Base-by-base conservation (phyloP, 2,113 vertebrate genomes). In the Triplophysa tibetana region DNA sequence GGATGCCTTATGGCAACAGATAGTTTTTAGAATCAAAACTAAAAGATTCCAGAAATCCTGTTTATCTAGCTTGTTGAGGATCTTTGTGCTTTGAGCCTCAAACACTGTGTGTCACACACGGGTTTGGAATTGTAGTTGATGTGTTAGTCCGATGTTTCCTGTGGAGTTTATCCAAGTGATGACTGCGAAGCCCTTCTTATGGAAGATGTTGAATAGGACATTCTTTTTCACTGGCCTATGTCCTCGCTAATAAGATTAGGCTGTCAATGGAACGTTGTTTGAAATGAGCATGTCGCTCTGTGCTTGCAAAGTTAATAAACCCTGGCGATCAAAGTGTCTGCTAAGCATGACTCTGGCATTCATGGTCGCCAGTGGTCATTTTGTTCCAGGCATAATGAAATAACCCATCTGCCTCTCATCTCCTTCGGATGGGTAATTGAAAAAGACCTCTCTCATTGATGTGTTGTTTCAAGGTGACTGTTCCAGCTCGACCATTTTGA, bases 181-280 rank as follows among this genome's bases (percentile, higher is more conserved):
- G 21, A 16, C 10, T 50, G 26, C 21, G 1, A 16, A 72, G 72
- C 63, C 56, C 70, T 62, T 21, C 56, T 9, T 60, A n/a, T 19
- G 14, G 29, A 38, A 26, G 33, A 69, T 73, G 68, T 52, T 73
- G 54, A 70, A 62, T 62, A 66, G 41, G 33, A 61, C 19, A n/a
- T 61, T 74, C 62, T 81, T 81, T 62, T 82, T 16, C 78, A 70
- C 73, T 62, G 79, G 81, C 82, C 75, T 66, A 81, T 81, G 81
- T 85, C 84, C 77, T 85, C 81, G 1, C 58, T 84, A 79, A 91
- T 89, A 78, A 86, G 88, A 91, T 91, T 87, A 91, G 33, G 52
- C 60, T 58, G 80, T 85, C 81, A 82, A 88, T 75, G 79, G 38
- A 66, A 79, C 84, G 82, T 84, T 75, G 87, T 84, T 68, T 1